A percentile compares a stretch with the other conserved stretches of the same genome.
Conservation (phyloP, 2,888 invertebrate species). For the Nymphalis polychloros region DNA sequence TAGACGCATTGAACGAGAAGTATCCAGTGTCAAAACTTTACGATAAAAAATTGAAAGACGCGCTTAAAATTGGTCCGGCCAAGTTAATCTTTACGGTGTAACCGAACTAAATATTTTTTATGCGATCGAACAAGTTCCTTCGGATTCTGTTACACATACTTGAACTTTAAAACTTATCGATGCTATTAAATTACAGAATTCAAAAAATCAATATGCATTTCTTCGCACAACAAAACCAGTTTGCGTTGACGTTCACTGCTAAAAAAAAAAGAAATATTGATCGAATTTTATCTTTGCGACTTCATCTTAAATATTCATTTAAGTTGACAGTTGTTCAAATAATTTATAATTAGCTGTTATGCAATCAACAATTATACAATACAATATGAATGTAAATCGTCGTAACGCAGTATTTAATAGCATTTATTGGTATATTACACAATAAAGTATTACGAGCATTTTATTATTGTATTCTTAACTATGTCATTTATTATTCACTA, state of each 20-base stretch:
- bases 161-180: constrained; percentile 34
- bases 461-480: constrained; percentile 12
- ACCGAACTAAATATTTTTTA: constrained; percentile 25
- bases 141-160: constrained; percentile 38
- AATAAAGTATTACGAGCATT: background rate
- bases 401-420: constrained; percentile 21
- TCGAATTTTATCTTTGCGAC: constrained; percentile 16
- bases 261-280: constrained; percentile 18
- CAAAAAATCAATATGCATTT: constrained; percentile 32
- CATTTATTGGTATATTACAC: constrained; percentile 16
- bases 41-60: constrained; percentile 15
- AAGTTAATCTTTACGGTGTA: constrained; percentile 21
- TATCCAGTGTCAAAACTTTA: constrained; percentile 25
- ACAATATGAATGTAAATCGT: constrained; percentile 21
- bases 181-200: constrained; percentile 31
- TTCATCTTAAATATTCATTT: constrained; percentile 22
- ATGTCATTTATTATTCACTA: constrained; percentile 13
- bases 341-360: constrained; percentile 31
- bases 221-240: constrained; percentile 34
- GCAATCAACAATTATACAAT: constrained; percentile 30
- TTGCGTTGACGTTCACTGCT: constrained; percentile 33
- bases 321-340: constrained; percentile 32
- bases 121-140: constrained; percentile 22
- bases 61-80: constrained; percentile 18
- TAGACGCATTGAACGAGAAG: constrained; percentile 18